Percentiles rank a stretch among this genome's conserved stretches.
Conservation (phyloP, 2,888 invertebrate species). For the Exocentrus adspersus region DNA sequence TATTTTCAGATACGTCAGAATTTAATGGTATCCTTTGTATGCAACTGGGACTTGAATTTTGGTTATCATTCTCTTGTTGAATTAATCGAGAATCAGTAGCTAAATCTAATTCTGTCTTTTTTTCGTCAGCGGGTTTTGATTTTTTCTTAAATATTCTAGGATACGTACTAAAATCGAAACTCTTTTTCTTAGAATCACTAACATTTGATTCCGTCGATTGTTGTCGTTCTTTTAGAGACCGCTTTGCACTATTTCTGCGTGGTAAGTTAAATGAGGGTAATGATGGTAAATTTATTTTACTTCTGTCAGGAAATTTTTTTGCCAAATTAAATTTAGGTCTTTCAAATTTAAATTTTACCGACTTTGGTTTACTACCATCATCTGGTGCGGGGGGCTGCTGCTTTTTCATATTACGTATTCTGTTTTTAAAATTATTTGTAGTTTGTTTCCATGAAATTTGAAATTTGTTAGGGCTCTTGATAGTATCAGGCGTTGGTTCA, state of each 20-base stretch:
- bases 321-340: conserved; percentile 71
- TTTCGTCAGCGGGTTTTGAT: conserved; percentile 26
- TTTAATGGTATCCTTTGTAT: conserved; percentile 58
- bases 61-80: conserved; percentile 23
- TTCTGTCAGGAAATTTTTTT: conserved; percentile 71
- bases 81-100: conserved; percentile 71
- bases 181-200: conserved; percentile 68
- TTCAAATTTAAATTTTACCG: conserved; percentile 65
- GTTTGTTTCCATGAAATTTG: conserved; percentile 46
- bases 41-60: conserved; percentile 45
- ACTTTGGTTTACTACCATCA: conserved; percentile 69
- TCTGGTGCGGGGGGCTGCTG: conserved; percentile 70
- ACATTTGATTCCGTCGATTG: conserved; percentile 66
- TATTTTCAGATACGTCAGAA: conserved; percentile 58
- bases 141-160: conserved; percentile 73
- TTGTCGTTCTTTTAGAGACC: conserved; percentile 59
- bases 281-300: conserved; percentile 72
- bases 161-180: conserved; percentile 81
- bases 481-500: conserved; percentile 27
- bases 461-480: conserved; percentile 37
- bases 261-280: conserved; percentile 65
- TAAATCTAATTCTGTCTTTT: conserved; percentile 63
- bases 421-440: conserved; percentile 73
- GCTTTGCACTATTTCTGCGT: conserved; percentile 59
- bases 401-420: conserved; percentile 64